A percentile compares a stretch with the other conserved stretches of the same genome.
phyloP scores from a whole-genome alignment of 53 echinoderm and acorn worm genomes.

The Holothuria leucospilota region DNA sequence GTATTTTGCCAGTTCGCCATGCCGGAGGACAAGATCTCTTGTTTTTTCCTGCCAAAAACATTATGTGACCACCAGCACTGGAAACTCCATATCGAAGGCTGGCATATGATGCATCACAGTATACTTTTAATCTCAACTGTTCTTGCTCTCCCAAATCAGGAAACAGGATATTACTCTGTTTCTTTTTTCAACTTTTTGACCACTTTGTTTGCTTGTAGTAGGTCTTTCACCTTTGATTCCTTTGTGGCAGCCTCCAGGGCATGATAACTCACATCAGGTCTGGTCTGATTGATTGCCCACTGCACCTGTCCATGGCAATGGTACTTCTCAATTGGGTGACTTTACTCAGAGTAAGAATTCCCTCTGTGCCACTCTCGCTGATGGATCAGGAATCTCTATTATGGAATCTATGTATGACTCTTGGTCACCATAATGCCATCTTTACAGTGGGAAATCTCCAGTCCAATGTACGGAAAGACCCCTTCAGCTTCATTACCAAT shows the following conservation, averaged over 20 bases:
- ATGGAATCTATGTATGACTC: neutral
- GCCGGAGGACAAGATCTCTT: neutral
- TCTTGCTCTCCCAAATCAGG: neutral
- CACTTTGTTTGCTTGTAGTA: slow-evolving; percentile 24
- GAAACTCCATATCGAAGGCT: neutral
- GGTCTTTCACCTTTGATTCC: slow-evolving; percentile 12
- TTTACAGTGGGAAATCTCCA: neutral
- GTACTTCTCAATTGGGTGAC: neutral
- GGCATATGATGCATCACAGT: slow-evolving; percentile 32
- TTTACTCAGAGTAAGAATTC: neutral
- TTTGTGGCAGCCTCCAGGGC: neutral
- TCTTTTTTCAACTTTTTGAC: slow-evolving; percentile 19
- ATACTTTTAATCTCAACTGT: slow-evolving; percentile 2
- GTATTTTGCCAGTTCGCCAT: neutral
- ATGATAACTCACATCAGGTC: slow-evolving; percentile 8
- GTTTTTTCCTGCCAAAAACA: neutral
- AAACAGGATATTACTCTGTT: slow-evolving; percentile 7
- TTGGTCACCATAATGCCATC: slow-evolving; percentile 1
- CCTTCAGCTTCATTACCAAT: neutral
- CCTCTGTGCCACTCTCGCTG: neutral
- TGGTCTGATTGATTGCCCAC: neutral
- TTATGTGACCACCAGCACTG: neutral
- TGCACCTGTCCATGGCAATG: slow-evolving; percentile 11
- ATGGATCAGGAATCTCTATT: neutral
- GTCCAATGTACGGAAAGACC: neutral